These are phyloP conservation scores for Clarias magur DNA, from an alignment of 2,113 vertebrate species.

Conservation along the genomic window DNA sequence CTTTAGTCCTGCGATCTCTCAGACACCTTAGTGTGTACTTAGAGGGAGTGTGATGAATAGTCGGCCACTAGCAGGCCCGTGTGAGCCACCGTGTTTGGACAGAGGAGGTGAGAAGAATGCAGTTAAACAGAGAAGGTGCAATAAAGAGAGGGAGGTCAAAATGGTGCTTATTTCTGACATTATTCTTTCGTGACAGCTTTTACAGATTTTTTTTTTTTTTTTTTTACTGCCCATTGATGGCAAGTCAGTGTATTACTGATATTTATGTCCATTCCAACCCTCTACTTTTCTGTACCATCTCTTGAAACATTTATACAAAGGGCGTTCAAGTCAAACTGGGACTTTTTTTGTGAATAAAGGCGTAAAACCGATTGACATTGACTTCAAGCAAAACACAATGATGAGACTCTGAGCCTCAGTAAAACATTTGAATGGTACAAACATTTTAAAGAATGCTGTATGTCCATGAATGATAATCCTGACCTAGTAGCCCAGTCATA, in stretches of 20 bases:
- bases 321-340: no score
- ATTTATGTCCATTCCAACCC: background rate
- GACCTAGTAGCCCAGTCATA: no score
- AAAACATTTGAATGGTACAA: no score
- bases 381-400: no score
- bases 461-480: no score
- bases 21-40: slow-evolving; percentile 71
- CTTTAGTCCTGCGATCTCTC: slow-evolving; percentile 54
- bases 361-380: no score
- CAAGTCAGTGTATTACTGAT: background rate
- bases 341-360: no score
- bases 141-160: slow-evolving; percentile 18
- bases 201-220: background rate
- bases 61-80: slow-evolving; percentile 63
- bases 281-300: background rate
- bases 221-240: background rate
- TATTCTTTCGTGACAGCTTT: background rate
- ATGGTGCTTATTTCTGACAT: background rate
- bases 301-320: no score
- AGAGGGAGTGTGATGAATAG: slow-evolving; percentile 67
- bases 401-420: no score
- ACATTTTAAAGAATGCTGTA: no score
- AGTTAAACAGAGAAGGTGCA: slow-evolving; percentile 63
- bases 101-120: slow-evolving; percentile 71
- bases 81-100: slow-evolving; percentile 67